A percentile compares a stretch with the other conserved stretches of the same genome.
Conservation (phyloP, 2,113 vertebrate species). For the Macquaria australasica region DNA sequence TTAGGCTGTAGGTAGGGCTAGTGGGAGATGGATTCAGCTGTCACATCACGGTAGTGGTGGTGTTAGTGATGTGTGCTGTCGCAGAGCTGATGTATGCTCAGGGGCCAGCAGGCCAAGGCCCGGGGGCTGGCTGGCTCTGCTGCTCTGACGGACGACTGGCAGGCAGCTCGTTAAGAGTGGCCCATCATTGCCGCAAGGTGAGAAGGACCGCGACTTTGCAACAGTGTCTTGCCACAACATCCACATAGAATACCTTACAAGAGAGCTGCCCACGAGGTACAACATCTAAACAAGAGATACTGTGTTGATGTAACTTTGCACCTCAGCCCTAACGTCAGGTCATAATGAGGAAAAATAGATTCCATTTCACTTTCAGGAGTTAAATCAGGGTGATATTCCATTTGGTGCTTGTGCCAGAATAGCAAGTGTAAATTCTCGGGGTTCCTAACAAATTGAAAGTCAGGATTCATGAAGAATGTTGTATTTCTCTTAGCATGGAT, state of each 20-base stretch:
- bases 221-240: conserved; percentile 56
- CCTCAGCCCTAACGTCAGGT: background rate
- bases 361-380: conserved; percentile 4
- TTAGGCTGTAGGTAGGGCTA: conserved; percentile 73
- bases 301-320: conserved; percentile 24
- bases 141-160: conserved; percentile 74
- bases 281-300: conserved; percentile 24
- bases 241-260: conserved; percentile 44
- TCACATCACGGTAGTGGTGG: conserved; percentile 66
- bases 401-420: background rate
- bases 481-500: background rate
- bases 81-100: conserved; percentile 76
- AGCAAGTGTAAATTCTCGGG: background rate
- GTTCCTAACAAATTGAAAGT: conserved; percentile 8
- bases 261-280: conserved; percentile 34
- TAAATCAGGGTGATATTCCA: background rate
- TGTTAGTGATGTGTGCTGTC: conserved; percentile 78
- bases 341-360: conserved; percentile 3
- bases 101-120: conserved; percentile 79
- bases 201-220: conserved; percentile 51
- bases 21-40: conserved; percentile 81
- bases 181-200: conserved; percentile 70
- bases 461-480: conserved; percentile 20
- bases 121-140: conserved; percentile 68
- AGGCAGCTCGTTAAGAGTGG: conserved; percentile 77